Base-by-base conservation (phyloP, 2,113 vertebrate species). In the Parotia lawesii region DNA sequence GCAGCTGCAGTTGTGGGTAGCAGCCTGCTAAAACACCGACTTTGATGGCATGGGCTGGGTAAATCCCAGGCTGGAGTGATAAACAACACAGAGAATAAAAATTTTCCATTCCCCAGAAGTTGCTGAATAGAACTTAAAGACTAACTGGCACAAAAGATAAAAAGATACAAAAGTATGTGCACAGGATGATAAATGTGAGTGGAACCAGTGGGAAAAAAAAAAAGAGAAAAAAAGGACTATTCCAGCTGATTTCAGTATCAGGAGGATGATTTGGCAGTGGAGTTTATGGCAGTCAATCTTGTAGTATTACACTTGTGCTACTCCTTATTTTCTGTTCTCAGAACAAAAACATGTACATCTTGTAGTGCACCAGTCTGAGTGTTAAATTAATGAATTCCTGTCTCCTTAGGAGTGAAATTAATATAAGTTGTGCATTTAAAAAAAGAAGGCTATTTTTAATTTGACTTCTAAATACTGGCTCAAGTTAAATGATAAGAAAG, bases 361-460 rank as follows among this genome's bases (percentile, higher is more conserved):
- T 91, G 35, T 67, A 75, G 81, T 65, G 60, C 42, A 18, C 31
- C 40, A 24, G 25, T 27, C 54, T 42, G 42, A 33, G 31, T 56
- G 27, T 64, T 53, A 82, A 51, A 51, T 51, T 54, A 62, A 81
- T 29, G 40, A 73, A 42, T 90, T 96, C 66, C 9, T 83, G 11
- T 66, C 76, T 74, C 10, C 66, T 80, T 87, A 62, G 53, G 75
- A 83, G 71, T 83, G 69, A 70, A 94, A 88, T 95, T 93, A 37
- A 73, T 94, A 13, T 90, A 66, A 90, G 56, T 44, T 93, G 53
- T 44, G 76, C 29, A 48, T 94, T 96, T 50, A 0, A 6, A 40
- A 89, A 80, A 93, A 61, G 10, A 71, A 87, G 80, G 14, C 47
- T 72, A 9, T 88, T 96, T 90, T 95, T 67, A 94, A 51, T 95